Conservation (phyloP, 2,888 invertebrate genomes). For the Pristionchus fissidentatus region DNA sequence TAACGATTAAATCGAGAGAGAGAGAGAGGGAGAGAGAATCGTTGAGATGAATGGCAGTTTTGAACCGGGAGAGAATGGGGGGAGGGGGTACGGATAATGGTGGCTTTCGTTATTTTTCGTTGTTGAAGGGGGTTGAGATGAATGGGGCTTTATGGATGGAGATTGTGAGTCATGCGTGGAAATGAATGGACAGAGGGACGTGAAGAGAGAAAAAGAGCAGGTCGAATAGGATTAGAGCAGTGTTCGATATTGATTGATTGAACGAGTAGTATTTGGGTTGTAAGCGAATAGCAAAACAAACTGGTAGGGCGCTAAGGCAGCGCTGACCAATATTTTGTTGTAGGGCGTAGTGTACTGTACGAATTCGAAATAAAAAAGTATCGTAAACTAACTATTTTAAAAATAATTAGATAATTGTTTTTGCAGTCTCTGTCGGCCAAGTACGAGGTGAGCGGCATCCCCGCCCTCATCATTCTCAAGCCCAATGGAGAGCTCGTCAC, state of each 20-base stretch:
- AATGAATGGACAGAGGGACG: no score
- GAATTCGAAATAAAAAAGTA: not conserved
- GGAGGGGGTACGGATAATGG: not conserved
- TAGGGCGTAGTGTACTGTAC: no score
- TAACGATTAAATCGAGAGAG: not conserved
- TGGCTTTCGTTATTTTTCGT: no score
- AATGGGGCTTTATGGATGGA: not conserved
- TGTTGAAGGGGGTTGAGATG: not conserved
- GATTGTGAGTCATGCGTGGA: not conserved
- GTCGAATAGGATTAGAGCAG: conserved; percentile 33
- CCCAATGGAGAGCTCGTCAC: conserved; percentile 77
- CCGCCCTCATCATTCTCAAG: conserved; percentile 77
- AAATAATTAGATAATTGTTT: not conserved
- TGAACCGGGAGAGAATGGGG: not conserved
- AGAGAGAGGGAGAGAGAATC: not conserved
- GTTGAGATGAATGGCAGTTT: not conserved
- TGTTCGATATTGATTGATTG: conserved; percentile 25
- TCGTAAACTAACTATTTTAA: no score
- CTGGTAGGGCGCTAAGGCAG: not conserved
- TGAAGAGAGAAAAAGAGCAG: not conserved
- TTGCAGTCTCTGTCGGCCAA: conserved; percentile 73
- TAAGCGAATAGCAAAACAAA: not conserved
- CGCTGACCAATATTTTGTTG: no score
- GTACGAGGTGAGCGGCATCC: conserved; percentile 77
- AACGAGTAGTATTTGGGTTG: no score